Evolutionary conservation across 2,888 invertebrate species (phyloP), one percentile per base, ranked within the genome.

Genomic region (Hypolimnas misippus): DNA sequence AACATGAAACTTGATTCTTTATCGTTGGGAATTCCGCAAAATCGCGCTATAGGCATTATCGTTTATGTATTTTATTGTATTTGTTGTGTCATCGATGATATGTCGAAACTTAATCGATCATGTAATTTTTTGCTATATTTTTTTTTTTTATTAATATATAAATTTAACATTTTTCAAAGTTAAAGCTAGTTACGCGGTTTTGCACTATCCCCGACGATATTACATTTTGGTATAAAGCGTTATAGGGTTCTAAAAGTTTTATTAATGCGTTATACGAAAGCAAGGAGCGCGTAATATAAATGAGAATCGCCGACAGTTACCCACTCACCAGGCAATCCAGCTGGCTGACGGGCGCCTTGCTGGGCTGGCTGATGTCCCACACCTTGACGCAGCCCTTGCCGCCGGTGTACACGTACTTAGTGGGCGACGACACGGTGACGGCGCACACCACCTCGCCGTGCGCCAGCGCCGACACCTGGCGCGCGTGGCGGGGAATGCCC

Each of bases 401-500:
- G 51, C 98, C 98, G 2, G 98, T 98, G 93, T 98, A 98, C 55
- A 98, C 97, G 88, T 97, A 96, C 83, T 97, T 97, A 56, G 97
- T 97, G 64, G 97, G 97, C 87, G 97, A 97, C 67, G 97, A 97
- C 77, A 99, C 98, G 64, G 98, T 98, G 54, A 99, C 99, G 38
- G 98, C 98, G 89, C 98, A 98, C 25, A 98, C 98, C 61, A 98
- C 98, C 75, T 99, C 98, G 31, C 98, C 98, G 87, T 99, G 98
- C 70, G 96, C 96, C 67, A 99, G 93, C 12, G 98, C 98, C 87
- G 97, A 97, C 25, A 73, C 73, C 88, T 98, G 97, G 46, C 97
- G 94, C 61, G 98, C 98, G 87, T 98, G 97, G 63, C 97, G 93
- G 44, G 98, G 98, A 74, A 98, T 98, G 66, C 98, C 98, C 35